Evolutionary conservation across 2,797 vertebrate genomes (phyloP), one percentile per base, ranked within the genome.

Genomic region (Aeoliscus strigatus): DNA sequence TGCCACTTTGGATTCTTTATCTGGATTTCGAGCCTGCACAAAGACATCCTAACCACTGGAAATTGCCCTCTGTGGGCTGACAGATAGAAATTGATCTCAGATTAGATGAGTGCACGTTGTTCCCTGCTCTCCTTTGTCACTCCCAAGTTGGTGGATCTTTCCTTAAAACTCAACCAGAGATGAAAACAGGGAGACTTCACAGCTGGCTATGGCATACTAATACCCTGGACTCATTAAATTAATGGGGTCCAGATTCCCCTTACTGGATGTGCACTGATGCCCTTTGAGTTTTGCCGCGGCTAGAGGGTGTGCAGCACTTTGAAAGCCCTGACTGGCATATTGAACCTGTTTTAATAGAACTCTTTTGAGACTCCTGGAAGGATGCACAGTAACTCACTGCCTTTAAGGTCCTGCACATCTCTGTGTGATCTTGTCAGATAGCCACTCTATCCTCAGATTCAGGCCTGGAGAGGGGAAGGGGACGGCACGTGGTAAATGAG

Each of bases 241-340:
- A 88, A 88, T 87, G 73, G 83, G 77, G 79, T 84, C 79, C 81
- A 84, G 82, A 84, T 85, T 82, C 78, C 79, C 78, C 60, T 71
- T 53, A 77, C 73, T 63, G 64, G 72, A 80, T 65, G 74, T 80
- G 77, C 66, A 80, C 82, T 56, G 75, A 73, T 86, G 86, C 83
- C 84, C 86, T 89, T 90, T 89, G 86, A 89, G 84, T 87, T n/a
- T 86, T 84, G 83, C 83, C 70, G 62, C 75, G 84, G 86, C 87
- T 84, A 70, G 79, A 85, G 86, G 82, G 75, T 78, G 73, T 56
- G 62, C 69, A 78, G 79, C 74, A 83, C 86, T 87, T 88, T 88
- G 81, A 89, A 88, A 87, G 69, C 73, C 78, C 83, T 88, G 87
- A 87, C 79, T 77, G 64, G 87, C 85, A 88, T 88, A 88, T 87